Percentiles rank a stretch among this genome's conserved stretches.
phyloP scores from a whole-genome alignment of 2,888 invertebrate species.

The Griposia aprilina region DNA sequence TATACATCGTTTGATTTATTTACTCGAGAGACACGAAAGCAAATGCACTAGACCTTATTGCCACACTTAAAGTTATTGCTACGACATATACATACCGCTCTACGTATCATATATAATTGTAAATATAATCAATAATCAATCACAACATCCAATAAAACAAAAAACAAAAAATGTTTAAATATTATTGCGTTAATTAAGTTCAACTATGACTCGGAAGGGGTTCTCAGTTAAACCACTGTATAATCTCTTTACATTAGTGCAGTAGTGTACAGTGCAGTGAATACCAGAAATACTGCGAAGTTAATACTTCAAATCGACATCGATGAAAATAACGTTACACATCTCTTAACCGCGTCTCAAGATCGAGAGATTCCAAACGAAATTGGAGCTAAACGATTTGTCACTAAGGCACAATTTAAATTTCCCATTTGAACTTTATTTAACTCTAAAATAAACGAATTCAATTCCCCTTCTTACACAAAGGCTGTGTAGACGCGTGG shows the following conservation, averaged over 20 bases:
- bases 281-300: constrained; percentile 73
- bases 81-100: constrained; percentile 86
- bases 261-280: constrained; percentile 82
- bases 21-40: constrained; percentile 85
- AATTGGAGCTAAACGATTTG: constrained; percentile 84
- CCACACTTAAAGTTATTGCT: constrained; percentile 90
- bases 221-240: constrained; percentile 74
- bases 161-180: constrained; percentile 84
- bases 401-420: constrained; percentile 90
- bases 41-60: constrained; percentile 89
- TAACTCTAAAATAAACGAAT: constrained; percentile 85
- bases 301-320: constrained; percentile 71
- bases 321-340: constrained; percentile 68
- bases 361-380: constrained; percentile 78
- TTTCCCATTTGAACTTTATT: constrained; percentile 89
- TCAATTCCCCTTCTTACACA: constrained; percentile 78
- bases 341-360: constrained; percentile 68
- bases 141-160: constrained; percentile 89
- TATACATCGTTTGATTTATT: constrained; percentile 76
- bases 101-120: constrained; percentile 84
- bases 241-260: constrained; percentile 77
- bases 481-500: constrained; percentile 41
- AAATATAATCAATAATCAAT: constrained; percentile 88
- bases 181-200: constrained; percentile 86
- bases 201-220: constrained; percentile 81